These are phyloP conservation scores for Goniozus legneri DNA, from an alignment of 1,140 invertebrate genomes.

Conservation along the genomic window DNA sequence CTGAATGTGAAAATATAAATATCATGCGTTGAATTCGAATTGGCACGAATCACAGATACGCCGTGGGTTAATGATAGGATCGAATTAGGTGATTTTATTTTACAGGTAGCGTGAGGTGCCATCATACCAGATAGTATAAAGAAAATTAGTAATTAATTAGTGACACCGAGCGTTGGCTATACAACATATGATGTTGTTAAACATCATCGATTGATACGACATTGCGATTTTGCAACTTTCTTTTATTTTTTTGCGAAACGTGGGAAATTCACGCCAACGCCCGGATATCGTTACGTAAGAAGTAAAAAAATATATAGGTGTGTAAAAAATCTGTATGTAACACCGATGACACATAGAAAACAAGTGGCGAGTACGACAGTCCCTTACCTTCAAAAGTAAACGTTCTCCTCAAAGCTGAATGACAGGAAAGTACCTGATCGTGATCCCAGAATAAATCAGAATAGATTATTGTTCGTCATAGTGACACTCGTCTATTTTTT, in stretches of 20 bases:
- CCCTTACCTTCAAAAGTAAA: constrained; percentile 60
- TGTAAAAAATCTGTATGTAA: constrained; percentile 51
- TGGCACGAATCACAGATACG: constrained; percentile 24
- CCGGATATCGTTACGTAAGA: constrained; percentile 42
- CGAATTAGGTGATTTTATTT: constrained; percentile 21
- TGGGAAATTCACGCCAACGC: constrained; percentile 40
- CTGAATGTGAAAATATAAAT: no score
- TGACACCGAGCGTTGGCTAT: constrained; percentile 49
- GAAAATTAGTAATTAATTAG: constrained; percentile 23
- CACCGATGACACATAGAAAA: constrained; percentile 54
- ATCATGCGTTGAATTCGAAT: no score
- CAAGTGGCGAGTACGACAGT: constrained; percentile 55
- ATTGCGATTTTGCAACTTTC: no score
- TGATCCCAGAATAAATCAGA: constrained; percentile 58
- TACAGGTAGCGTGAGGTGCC: constrained; percentile 52
- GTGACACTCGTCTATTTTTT: constrained; percentile 38
- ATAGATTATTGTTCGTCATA: constrained; percentile 56
- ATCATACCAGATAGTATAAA: constrained; percentile 54
- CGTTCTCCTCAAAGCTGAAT: constrained; percentile 57
- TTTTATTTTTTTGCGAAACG: no score
- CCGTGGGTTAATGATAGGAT: constrained; percentile 26
- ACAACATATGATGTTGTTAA: no score
- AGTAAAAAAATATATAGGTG: constrained; percentile 42
- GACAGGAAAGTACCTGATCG: constrained; percentile 58
- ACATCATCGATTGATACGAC: no score